Conservation (phyloP, 2,797 vertebrate species). For the Prunella strophiata region DNA sequence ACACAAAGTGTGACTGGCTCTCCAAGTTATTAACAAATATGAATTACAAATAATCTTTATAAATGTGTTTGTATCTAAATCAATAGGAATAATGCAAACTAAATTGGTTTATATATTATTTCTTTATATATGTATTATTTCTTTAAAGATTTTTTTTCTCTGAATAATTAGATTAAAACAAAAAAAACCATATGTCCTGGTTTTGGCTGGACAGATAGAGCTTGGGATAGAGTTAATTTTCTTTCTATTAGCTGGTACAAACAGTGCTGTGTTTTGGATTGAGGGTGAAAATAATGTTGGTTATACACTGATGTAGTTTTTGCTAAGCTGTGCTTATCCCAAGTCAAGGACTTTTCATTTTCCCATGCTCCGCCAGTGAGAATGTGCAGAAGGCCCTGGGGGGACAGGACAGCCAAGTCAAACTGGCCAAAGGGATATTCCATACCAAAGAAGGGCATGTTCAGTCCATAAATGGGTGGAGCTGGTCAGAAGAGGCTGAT, state of each 20-base stretch:
- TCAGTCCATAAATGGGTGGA: neutral
- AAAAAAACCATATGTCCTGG: neutral
- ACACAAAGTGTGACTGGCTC: neutral
- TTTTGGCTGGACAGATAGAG: neutral
- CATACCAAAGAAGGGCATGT: rapidly evolving
- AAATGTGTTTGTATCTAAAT: neutral
- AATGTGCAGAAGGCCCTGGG: neutral
- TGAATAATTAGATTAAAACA: neutral
- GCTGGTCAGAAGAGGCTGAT: neutral
- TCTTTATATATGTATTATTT: neutral
- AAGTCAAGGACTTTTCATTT: neutral
- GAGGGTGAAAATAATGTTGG: neutral
- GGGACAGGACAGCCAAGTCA: rapidly evolving
- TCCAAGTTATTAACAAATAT: neutral
- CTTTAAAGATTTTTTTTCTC: neutral
- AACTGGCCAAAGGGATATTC: neutral
- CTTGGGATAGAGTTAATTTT: neutral
- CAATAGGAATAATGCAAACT: neutral
- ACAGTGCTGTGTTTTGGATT: neutral
- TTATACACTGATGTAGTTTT: neutral
- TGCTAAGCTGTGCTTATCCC: neutral
- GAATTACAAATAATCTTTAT: neutral
- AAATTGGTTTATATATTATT: neutral
- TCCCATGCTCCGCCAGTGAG: neutral
- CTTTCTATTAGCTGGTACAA: neutral